A percentile compares a stretch with the other conserved stretches of the same genome.
Conservation (phyloP, 2,113 vertebrate species). For the Perca flavescens region DNA sequence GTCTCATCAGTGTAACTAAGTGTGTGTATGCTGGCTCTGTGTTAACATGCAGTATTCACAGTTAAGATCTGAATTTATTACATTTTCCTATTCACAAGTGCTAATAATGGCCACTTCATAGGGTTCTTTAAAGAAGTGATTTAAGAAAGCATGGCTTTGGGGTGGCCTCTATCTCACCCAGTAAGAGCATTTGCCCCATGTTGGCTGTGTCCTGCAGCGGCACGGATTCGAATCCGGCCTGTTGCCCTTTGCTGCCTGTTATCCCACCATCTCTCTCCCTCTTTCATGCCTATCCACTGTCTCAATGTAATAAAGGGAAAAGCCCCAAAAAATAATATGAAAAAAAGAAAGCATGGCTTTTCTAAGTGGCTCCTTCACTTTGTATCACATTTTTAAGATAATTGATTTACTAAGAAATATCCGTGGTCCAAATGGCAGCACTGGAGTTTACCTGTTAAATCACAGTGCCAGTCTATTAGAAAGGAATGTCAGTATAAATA, state of each 20-base stretch:
- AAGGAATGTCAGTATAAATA: slow-evolving; percentile 87
- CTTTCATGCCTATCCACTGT: no score
- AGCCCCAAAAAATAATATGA: no score
- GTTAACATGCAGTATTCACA: slow-evolving; percentile 77
- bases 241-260: no score
- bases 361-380: slow-evolving; percentile 62
- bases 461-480: slow-evolving; percentile 56
- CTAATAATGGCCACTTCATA: slow-evolving; percentile 58
- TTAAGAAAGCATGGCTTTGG: slow-evolving; percentile 57
- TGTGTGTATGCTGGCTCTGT: slow-evolving; percentile 21
- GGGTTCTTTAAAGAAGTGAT: slow-evolving; percentile 22
- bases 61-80: slow-evolving; percentile 81
- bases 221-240: no score
- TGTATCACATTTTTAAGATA: slow-evolving; percentile 67
- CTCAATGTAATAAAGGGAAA: no score
- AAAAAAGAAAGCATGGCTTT: slow-evolving; percentile 51
- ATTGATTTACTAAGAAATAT: slow-evolving; percentile 47
- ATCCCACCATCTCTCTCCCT: no score
- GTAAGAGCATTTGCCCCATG: no score
- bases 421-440: slow-evolving; percentile 44
- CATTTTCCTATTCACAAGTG: slow-evolving; percentile 81
- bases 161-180: no score
- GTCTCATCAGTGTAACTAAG: background rate
- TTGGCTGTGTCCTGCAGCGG: no score
- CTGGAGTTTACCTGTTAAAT: slow-evolving; percentile 45